Evolutionary conservation across 1,140 invertebrate species (phyloP), one percentile per base, ranked within the genome.

Genomic region (Trichogramma pretiosum): DNA sequence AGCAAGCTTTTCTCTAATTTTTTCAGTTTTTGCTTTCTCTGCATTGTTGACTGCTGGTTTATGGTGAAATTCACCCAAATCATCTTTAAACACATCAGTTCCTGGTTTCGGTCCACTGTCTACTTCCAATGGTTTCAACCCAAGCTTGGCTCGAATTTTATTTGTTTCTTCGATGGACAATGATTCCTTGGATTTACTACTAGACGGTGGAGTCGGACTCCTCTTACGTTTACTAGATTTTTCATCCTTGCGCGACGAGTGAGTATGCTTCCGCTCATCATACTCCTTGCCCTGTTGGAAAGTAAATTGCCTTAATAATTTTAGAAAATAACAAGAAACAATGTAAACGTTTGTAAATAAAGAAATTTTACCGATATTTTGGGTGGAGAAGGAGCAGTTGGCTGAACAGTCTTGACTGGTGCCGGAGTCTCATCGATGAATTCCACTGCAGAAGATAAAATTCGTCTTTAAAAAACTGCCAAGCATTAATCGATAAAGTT

Each of bases 81-180:
- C 87, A 64, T 85, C 85, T 56, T 85, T 87, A n/a, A 79, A 70
- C 24, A 74, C 72, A 38, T 74, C 70, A 0, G 73, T 65, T 56
- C 77, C 72, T 48, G 76, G 74, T 40, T 67, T 69, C 2, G 65
- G 53, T 9, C 58, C 59, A 36, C 57, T 58, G 42, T 76, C 73
- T 5, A 90, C 70, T 60, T 95, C 84, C 2, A 98, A 70, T 5
- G 94, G 95, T 64, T 95, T 95, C 2, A 98, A 72, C 3, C 94
- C 94, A 13, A 99, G 76, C 63, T 96, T 93, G 5, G 89, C 88
- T 61, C 94, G 75, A 1, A 98, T 65, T 59, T 85, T 87, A 68
- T 97, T 96, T 14, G 92, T 94, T 64, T 94, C 91, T 56, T 89
- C 85, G 57, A 95, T 84, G 3, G 89, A 92, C 3, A 94, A 67